Evolutionary conservation across 2,888 invertebrate species (phyloP).

Genomic region (Lasius fuliginosus): DNA sequence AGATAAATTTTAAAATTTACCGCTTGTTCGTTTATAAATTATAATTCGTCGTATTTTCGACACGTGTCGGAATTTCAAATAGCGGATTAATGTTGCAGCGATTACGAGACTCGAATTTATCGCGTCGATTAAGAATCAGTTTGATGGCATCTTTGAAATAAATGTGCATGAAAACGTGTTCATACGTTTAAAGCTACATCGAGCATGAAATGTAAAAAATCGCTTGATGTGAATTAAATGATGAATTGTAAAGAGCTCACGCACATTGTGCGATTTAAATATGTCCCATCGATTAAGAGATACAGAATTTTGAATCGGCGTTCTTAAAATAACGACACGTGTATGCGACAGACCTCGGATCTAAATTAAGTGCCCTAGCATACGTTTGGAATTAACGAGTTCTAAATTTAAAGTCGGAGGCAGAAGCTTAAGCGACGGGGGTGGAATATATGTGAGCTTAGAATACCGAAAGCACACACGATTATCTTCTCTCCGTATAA

Average conservation of each 20-base stretch:
- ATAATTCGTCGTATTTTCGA: neutral
- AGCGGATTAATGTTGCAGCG: neutral
- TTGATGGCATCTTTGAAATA: neutral
- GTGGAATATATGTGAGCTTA: neutral
- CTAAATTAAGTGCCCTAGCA: neutral
- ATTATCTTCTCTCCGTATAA: neutral
- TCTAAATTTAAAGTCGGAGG: slow-evolving; percentile 26
- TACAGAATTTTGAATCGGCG: neutral
- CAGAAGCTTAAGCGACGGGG: neutral
- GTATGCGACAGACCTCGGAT: neutral
- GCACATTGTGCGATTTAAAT: neutral
- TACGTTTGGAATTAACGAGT: neutral
- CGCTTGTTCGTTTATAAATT: neutral
- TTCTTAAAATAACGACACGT: slow-evolving; percentile 39
- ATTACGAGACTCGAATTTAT: neutral
- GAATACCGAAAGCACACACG: neutral
- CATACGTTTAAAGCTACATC: neutral
- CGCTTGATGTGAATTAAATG: neutral
- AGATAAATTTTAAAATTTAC: neutral
- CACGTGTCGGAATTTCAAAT: slow-evolving; percentile 1
- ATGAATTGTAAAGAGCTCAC: neutral
- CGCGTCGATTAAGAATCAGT: neutral
- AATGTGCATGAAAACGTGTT: neutral
- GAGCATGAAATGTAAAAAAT: neutral
- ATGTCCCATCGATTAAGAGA: slow-evolving; percentile 8